Conservation (phyloP, 2,888 invertebrate genomes). For the Catocala fraxini region DNA sequence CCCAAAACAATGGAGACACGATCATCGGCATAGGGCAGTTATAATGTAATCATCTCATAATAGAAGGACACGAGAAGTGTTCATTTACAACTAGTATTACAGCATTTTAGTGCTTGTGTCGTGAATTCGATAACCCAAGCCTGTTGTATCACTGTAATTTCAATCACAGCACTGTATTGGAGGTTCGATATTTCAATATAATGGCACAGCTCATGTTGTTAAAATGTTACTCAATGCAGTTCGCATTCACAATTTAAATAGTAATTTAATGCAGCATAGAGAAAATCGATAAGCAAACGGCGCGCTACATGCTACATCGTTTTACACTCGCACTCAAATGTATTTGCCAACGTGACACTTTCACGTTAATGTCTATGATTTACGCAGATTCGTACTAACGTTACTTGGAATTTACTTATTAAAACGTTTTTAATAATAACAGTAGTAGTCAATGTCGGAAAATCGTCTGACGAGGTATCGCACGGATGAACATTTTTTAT, state of each 20-base stretch:
- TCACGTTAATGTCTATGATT: conserved; percentile 56
- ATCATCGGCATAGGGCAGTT: conserved; percentile 74
- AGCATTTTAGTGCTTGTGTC: conserved; percentile 14
- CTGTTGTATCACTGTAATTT: conserved; percentile 39
- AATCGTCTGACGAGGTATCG: conserved; percentile 59
- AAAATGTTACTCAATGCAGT: conserved; percentile 65
- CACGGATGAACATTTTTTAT: conserved; percentile 62
- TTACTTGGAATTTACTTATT: conserved; percentile 37
- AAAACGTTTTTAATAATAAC: conserved; percentile 46
- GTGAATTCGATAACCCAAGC: conserved; percentile 25
- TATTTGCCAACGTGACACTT: conserved; percentile 68
- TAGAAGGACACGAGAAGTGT: conserved; percentile 19
- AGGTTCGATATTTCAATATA: conserved; percentile 57
- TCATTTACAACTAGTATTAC: conserved; percentile 11
- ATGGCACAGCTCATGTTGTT: conserved; percentile 67
- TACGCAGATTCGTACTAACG: conserved; percentile 44
- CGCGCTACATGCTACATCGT: conserved; percentile 79
- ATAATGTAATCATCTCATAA: conserved; percentile 33
- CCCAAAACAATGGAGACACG: conserved; percentile 79
- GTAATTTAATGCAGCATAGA: conserved; percentile 84
- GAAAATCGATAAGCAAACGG: conserved; percentile 86
- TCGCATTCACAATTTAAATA: conserved; percentile 80
- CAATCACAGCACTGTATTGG: conserved; percentile 52
- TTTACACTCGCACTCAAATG: conserved; percentile 68
- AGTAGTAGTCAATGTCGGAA: conserved; percentile 49